These are phyloP conservation scores for Branchinecta lindahli DNA, from an alignment of 1,140 invertebrate species.

Conservation along the genomic window DNA sequence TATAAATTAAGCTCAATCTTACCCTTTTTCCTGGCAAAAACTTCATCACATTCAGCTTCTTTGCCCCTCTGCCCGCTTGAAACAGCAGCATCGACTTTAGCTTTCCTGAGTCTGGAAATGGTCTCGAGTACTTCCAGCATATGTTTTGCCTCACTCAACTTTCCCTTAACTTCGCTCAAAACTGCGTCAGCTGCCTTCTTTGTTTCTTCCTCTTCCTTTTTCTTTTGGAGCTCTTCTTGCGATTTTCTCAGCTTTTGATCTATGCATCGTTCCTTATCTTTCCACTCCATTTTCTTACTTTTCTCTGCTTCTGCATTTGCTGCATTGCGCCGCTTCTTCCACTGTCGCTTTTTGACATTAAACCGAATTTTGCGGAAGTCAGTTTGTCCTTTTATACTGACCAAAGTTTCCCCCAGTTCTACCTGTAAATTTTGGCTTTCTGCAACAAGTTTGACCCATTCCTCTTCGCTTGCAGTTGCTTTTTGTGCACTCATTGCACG, in stretches of 20 bases:
- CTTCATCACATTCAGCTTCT: not conserved
- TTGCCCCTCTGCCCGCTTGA: not conserved
- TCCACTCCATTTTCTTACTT: not conserved
- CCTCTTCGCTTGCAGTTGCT: not conserved
- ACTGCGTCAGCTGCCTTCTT: not conserved
- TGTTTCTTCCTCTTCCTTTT: not conserved
- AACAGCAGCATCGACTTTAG: not conserved
- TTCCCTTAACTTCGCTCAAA: not conserved
- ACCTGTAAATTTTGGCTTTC: not conserved
- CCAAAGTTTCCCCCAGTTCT: not conserved
- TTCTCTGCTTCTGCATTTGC: not conserved
- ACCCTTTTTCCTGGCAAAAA: not conserved
- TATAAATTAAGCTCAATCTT: not conserved
- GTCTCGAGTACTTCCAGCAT: not conserved
- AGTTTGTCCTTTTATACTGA: not conserved
- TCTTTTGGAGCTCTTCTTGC: not conserved
- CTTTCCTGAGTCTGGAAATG: constrained; percentile 1
- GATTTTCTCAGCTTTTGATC: not conserved
- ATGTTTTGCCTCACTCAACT: constrained; percentile 8
- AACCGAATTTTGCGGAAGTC: not conserved
- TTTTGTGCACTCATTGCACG: not conserved
- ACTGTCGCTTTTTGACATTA: not conserved
- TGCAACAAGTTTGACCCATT: not conserved
- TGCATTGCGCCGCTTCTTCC: not conserved
- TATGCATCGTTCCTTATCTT: not conserved